Conservation (phyloP, 2,113 vertebrate species). For the Ondatra zibethicus region DNA sequence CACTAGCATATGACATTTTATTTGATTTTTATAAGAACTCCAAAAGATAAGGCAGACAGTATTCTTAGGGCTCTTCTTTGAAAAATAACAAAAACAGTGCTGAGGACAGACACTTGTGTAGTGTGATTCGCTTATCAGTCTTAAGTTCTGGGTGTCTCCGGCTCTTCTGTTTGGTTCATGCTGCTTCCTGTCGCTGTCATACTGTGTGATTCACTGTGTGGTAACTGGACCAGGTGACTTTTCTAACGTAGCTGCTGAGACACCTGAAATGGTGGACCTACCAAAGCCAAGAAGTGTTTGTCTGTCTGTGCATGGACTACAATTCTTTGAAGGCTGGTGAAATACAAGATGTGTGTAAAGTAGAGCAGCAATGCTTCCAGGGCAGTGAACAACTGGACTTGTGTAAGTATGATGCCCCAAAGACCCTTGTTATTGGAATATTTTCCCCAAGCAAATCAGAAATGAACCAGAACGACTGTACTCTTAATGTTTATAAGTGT, state of each 20-base stretch:
- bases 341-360: not conserved
- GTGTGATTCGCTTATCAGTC: not conserved
- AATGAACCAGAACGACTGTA: not conserved
- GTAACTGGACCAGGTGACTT: not conserved
- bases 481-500: not conserved
- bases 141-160: not conserved
- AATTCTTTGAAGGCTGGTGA: not conserved
- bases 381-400: not conserved
- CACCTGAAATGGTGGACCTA: not conserved
- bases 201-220: rapidly evolving
- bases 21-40: not conserved
- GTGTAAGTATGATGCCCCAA: not conserved
- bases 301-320: no score
- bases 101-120: not conserved
- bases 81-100: not conserved
- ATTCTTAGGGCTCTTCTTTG: not conserved
- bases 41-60: not conserved
- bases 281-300: not conserved
- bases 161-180: no score
- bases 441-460: not conserved
- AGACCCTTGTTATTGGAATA: not conserved
- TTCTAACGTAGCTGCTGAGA: not conserved
- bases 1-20: not conserved
- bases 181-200: not conserved
- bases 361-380: not conserved